Base-by-base conservation (phyloP, 2,797 vertebrate species). In the Parauchenoglanis ngamensis region DNA sequence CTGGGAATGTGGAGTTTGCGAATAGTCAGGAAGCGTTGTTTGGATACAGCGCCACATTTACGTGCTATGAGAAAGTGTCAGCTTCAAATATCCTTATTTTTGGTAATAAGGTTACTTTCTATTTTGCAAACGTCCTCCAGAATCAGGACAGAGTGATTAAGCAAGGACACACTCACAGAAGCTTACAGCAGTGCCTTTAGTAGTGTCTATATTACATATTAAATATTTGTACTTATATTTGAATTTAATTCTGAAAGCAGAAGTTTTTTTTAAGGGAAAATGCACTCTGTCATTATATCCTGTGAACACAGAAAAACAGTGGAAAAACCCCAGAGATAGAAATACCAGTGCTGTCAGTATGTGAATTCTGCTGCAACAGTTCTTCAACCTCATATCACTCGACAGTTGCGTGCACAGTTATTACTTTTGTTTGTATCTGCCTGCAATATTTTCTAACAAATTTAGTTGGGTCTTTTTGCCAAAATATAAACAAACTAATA, bases 41-140 rank as follows among this genome's bases (percentile, higher is more conserved):
- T 88, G 80, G 70, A 86, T 57, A 28, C 77, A 72, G 63, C 23
- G 12, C 63, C 77, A n/a, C 57, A 85, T 82, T 52, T 80, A 87
- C 57, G 79, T 85, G 85, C 87, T 21, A 72, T 79, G 67, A 89
- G 83, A 80, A 85, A 80, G 44, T 86, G 56, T 75, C 85, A 87
- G 65, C 40, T 82, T 88, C 52, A 49, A 67, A 44, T 68, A 82
- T 67, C 23, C 52, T 85, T 80, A 80, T 87, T 81, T 75, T 89
- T 77, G 85, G 79, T 80, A 87, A 67, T 61, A 73, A 49, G 75
- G 49, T 52, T 63, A 81, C 79, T 46, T 81, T 46, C 35, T 81
- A 44, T 63, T 81, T 81, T 70, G 75, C 52, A 63, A 52, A 81
- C 12, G 35, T 87, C 84, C 85, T 78, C 35, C 70, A 85, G 31